These are phyloP conservation scores for Phyllotis vaccarum DNA, from an alignment of 2,797 vertebrate genomes.

Conservation along the genomic window DNA sequence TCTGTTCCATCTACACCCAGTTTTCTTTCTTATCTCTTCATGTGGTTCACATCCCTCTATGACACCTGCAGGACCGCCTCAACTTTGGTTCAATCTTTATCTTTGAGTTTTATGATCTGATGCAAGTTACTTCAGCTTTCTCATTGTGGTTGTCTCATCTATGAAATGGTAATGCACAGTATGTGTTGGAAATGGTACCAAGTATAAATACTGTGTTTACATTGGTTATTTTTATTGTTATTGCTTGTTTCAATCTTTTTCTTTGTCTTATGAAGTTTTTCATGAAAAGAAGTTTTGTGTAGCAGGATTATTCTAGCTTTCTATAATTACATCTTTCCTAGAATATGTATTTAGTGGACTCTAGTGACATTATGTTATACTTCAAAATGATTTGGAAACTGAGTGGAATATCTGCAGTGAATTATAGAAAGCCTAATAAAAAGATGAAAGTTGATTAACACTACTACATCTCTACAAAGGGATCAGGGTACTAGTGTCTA, in stretches of 20 bases:
- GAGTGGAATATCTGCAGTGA: background rate
- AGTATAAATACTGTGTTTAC: background rate
- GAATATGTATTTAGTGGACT: background rate
- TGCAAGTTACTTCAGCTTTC: background rate
- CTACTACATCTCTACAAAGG: background rate
- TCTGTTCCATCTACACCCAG: background rate
- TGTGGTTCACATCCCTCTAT: background rate
- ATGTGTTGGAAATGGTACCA: background rate
- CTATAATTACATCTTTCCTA: background rate
- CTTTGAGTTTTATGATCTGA: background rate
- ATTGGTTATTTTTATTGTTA: background rate
- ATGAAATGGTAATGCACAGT: background rate
- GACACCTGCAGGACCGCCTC: background rate
- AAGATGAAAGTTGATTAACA: background rate
- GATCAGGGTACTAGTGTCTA: background rate
- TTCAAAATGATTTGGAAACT: constrained; percentile 36
- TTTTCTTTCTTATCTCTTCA: background rate
- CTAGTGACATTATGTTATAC: background rate
- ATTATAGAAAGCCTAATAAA: constrained; percentile 6
- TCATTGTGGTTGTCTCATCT: background rate
- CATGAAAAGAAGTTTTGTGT: background rate
- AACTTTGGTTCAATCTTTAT: background rate
- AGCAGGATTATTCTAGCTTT: background rate
- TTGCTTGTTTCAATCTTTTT: background rate
- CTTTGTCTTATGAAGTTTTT: background rate